Evolutionary conservation across 2,797 vertebrate genomes (phyloP).

Genomic region (Hozukius guyotensis): DNA sequence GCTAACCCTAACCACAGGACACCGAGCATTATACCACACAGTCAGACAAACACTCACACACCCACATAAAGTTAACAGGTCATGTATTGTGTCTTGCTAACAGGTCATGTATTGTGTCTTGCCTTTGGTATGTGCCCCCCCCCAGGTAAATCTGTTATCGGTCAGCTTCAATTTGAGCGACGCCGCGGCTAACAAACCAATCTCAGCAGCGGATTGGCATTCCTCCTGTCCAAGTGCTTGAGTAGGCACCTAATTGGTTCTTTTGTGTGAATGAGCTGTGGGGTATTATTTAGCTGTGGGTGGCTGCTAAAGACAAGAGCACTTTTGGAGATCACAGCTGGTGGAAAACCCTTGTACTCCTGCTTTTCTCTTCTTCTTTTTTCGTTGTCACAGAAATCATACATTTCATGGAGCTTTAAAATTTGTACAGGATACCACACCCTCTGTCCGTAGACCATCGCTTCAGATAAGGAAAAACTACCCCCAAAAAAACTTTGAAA

Average conservation of each 20-base stretch:
- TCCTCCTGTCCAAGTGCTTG: slow-evolving; percentile 28
- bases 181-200: not conserved
- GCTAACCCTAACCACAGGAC: slow-evolving; percentile 4
- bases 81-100: not conserved
- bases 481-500: too few species aligned
- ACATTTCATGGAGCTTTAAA: not conserved
- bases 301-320: not conserved
- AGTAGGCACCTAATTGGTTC: slow-evolving; percentile 21
- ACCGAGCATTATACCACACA: not conserved
- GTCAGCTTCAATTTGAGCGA: not conserved
- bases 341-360: not conserved
- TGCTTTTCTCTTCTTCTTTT: not conserved
- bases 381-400: not conserved
- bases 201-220: slow-evolving; percentile 9
- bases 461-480: not conserved
- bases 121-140: not conserved
- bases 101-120: slow-evolving; percentile 3
- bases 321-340: not conserved
- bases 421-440: not conserved
- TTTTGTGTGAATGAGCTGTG: slow-evolving; percentile 20
- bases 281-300: not conserved
- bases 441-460: too few species aligned
- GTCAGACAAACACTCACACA: not conserved
- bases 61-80: slow-evolving; percentile 3
- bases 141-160: slow-evolving; percentile 16